Base-by-base conservation (phyloP, 2,888 invertebrate species). In the Eristalis arbustorum region DNA sequence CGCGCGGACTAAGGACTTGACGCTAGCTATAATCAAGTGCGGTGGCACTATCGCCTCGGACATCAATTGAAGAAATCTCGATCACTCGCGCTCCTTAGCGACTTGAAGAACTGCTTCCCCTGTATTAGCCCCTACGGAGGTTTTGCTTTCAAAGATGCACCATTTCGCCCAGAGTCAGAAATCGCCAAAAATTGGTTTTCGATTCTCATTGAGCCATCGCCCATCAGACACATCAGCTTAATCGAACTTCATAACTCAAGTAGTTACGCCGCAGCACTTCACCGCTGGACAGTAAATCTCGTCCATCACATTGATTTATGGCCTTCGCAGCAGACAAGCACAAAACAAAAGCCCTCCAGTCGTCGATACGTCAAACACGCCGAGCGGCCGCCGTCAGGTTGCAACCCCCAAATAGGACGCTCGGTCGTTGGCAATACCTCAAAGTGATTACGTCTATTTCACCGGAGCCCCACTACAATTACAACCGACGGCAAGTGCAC, bases 291-390 rank as follows among this genome's bases (percentile, higher is more conserved):
- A 74, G 14, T 57, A 64, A 75, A 40, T 66, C 63, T 56, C 61
- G 84, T 79, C 84, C 69, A 66, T 84, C 84, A 75, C 5, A 49
- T 71, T 84, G 79, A 79, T 84, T 79, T 75, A 84, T 84, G 31
- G 31, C 49, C 37, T 22, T 23, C 61, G 57, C 31, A 56, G 10
- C 49, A 13, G 18, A 68, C 11, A 57, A 6, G 18, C 56, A 57
- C 28, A 67, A 34, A 18, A 71, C 1, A 25, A 25, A 25, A 25
- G 25, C 25, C n/a, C n/a, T 14, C 25, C 3, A 14, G 10, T 13
- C 59, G 49, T 18, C 49, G 8, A n/a, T 18, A 18, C 49, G 6
- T 42, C 42, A n/a, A n/a, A 5, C 14, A 42, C 8, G 49, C 1
- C 59, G 63, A 66, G 59, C 5, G 11, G 14, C 1, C 11, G 18